Conservation (phyloP, 1,140 invertebrate species). For the Meloidogyne chitwoodi region DNA sequence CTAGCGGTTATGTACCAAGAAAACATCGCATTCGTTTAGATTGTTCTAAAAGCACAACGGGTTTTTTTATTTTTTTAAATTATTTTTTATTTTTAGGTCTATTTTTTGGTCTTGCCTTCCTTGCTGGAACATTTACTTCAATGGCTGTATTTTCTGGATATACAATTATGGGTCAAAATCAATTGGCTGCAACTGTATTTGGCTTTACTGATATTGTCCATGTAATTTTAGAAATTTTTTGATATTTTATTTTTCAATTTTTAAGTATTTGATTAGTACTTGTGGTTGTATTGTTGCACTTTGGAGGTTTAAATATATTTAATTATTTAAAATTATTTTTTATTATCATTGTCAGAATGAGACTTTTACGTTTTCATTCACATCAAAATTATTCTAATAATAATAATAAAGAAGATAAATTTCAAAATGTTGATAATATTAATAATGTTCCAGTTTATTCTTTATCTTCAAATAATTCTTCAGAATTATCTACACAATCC, state of each 20-base stretch:
- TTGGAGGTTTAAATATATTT: conserved; percentile 23
- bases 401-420: neutral
- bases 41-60: conserved; percentile 46
- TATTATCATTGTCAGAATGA: conserved; percentile 38
- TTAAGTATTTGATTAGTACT: conserved; percentile 42
- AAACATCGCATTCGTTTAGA: conserved; percentile 57
- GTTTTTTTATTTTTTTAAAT: neutral
- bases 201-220: conserved; percentile 55
- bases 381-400: neutral
- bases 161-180: conserved; percentile 39
- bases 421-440: neutral
- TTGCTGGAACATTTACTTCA: conserved; percentile 57
- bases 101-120: conserved; percentile 52
- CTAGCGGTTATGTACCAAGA: conserved; percentile 23
- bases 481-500: neutral
- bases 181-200: conserved; percentile 51
- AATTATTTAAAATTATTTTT: neutral
- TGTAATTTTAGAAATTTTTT: conserved; percentile 19
- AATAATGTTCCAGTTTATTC: neutral
- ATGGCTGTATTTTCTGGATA: conserved; percentile 59
- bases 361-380: conserved; percentile 43
- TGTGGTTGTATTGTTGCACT: conserved; percentile 48
- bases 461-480: neutral
- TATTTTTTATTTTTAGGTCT: conserved; percentile 26
- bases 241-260: neutral